Base-by-base conservation (phyloP, 2,113 vertebrate species). In the Antechinus flavipes region DNA sequence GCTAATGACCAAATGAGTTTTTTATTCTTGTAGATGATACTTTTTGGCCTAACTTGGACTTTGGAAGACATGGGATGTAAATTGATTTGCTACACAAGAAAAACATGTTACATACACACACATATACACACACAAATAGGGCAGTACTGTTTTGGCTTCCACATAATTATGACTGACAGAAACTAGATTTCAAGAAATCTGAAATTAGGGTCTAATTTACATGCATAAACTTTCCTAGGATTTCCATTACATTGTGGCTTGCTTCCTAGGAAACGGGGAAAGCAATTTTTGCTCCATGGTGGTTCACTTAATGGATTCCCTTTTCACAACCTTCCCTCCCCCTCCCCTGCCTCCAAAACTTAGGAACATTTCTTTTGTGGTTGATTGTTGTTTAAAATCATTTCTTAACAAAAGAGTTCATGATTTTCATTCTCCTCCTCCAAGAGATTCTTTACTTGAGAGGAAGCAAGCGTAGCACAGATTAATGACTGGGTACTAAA, bases 261-360 rank as follows among this genome's bases (percentile, higher is more conserved):
- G n/a, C 94, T 94, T 97, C 93, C 93, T 47, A 25, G 54, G 55
- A 97, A 97, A 96, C 93, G 19, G 95, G 68, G 89, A 91, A 93
- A 93, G 46, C 47, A 93, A 30, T 56, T 94, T 96, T 93, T 96
- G 8, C 14, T 95, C 42, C 16, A 0, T 0, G 16, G 89, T 84
- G 42, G 93, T 95, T 76, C 91, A n/a, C 52, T 47, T 54, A 96
- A n/a, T 26, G 23, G 1, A 0, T 91, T 92, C 68, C 19, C n/a
- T 84, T 84, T 84, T 22, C n/a, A 84, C 68, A 84, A 42, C 5
- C 16, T 84, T 84, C 68, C 68, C n/a, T 84, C n/a, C n/a, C 68
- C 68, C 68, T 84, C 42, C 7, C 68, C 95, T 49, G 7, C 55
- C 96, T 94, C 92, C 90, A 55, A 6, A 49, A 56, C 0, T 0